phyloP scores from a whole-genome alignment of 2,113 vertebrate genomes.

The Ctenomys sociabilis region DNA sequence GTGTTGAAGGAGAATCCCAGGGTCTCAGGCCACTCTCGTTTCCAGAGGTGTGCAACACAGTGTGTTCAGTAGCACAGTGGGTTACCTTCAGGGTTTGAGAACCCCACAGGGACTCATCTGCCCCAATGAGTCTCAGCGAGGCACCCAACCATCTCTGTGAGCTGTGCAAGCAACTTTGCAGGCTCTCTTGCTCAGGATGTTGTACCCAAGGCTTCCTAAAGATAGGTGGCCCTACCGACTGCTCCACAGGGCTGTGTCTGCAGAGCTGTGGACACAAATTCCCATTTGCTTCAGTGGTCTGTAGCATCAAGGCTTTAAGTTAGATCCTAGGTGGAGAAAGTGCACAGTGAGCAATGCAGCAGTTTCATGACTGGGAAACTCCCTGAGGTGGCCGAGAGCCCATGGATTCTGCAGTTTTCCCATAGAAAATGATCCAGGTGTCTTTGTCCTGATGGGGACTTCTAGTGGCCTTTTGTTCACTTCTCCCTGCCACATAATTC shows the following conservation, averaged over 20 bases:
- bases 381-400: background rate
- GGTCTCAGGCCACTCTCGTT: too few species aligned
- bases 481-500: background rate
- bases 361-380: too few species aligned
- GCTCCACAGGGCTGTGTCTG: background rate
- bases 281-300: background rate
- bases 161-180: too few species aligned
- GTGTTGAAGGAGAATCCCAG: background rate
- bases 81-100: background rate
- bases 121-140: background rate
- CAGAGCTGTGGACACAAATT: too few species aligned
- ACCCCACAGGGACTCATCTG: background rate
- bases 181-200: too few species aligned
- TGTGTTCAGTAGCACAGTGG: too few species aligned
- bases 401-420: too few species aligned
- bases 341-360: too few species aligned
- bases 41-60: too few species aligned
- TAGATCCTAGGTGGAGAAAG: background rate
- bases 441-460: too few species aligned
- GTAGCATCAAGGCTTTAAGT: rapidly evolving
- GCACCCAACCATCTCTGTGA: background rate
- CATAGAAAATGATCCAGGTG: background rate
- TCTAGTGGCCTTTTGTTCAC: background rate
- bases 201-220: background rate
- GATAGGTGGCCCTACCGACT: background rate